Evolutionary conservation across 2,797 vertebrate species (phyloP).

Genomic region (Anguilla obscura): DNA sequence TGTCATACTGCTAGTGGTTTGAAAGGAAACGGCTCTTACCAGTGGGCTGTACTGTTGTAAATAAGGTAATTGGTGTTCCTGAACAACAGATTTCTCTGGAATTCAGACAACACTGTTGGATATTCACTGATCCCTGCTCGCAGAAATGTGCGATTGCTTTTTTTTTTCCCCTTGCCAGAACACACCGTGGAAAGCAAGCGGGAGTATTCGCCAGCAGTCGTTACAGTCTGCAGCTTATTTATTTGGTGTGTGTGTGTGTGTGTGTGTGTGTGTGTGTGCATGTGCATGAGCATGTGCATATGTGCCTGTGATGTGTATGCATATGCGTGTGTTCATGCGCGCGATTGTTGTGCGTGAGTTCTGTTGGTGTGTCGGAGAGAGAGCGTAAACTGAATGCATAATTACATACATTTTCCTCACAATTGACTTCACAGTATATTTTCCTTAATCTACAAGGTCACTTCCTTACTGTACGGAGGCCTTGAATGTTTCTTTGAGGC

Average conservation of each 20-base stretch:
- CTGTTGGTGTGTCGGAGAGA: not conserved
- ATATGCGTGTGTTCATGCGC: not conserved
- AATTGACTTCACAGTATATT: constrained; percentile 37
- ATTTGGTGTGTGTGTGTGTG: not conserved
- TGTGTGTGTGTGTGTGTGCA: constrained; percentile 9
- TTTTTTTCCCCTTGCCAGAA: constrained; percentile 16
- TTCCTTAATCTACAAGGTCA: constrained; percentile 50
- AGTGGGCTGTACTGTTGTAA: constrained; percentile 37
- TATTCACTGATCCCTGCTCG: constrained; percentile 37
- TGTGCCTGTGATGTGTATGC: not conserved
- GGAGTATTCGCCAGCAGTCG: not conserved
- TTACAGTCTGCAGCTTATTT: not conserved
- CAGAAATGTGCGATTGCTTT: constrained; percentile 35
- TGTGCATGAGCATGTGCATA: not conserved
- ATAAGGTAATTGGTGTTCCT: constrained; percentile 40
- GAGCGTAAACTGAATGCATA: constrained; percentile 12
- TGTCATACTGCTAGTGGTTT: constrained; percentile 27
- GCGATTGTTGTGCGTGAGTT: not conserved
- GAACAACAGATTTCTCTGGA: constrained; percentile 38
- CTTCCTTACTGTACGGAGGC: constrained; percentile 29
- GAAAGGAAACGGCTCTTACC: constrained; percentile 27
- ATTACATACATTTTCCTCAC: constrained; percentile 29
- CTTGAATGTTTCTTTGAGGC: constrained; percentile 37
- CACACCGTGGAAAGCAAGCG: constrained; percentile 17
- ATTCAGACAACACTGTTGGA: constrained; percentile 31